Evolutionary conservation across 2,888 invertebrate genomes (phyloP), one percentile per base, ranked within the genome.

Genomic region (Cataglyphis albicans): DNA sequence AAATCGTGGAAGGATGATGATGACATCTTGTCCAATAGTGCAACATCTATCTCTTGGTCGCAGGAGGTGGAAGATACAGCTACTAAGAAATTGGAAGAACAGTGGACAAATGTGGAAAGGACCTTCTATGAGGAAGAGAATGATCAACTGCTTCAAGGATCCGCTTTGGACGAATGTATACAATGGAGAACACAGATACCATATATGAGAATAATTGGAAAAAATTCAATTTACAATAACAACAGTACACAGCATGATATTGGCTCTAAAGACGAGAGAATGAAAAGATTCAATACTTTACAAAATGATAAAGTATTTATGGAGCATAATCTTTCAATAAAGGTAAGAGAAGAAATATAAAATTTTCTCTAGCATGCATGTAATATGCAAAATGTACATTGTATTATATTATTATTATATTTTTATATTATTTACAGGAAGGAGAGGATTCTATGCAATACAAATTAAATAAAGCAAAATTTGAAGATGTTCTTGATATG

Each of bases 141-240:
- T 4, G 86, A 92, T 29, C 88, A 88, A 78, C 72, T 89, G 32
- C 70, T 84, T 4, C 81, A 87, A 3, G 91, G 90, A 18, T 67
- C 84, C 67, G 75, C 91, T 52, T 86, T 87, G 55, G 92, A 93
- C 25, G 94, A 94, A 83, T 94, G 94, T 68, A 65, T 87, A 64
- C 94, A 94, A 82, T 94, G 94, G 94, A 89, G 90, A 75, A 90
- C 83, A 3, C 94, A 94, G 75, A 87, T 94, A 80, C 91, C 93
- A 4, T 93, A 94, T 82, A 89, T 94, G 44, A 89, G 94, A 84
- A 65, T 94, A 52, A 21, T 86, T n/a, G 90, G 86, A 61, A 87
- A 76, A 57, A 89, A 82, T 76, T 57, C 75, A 15, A 63, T 73
- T 48, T 48, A 57, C 3, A 12, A 32, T 0, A 18, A 32, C 61